Conservation (phyloP, 2,797 vertebrate genomes). For the Halcyon leucocephala region DNA sequence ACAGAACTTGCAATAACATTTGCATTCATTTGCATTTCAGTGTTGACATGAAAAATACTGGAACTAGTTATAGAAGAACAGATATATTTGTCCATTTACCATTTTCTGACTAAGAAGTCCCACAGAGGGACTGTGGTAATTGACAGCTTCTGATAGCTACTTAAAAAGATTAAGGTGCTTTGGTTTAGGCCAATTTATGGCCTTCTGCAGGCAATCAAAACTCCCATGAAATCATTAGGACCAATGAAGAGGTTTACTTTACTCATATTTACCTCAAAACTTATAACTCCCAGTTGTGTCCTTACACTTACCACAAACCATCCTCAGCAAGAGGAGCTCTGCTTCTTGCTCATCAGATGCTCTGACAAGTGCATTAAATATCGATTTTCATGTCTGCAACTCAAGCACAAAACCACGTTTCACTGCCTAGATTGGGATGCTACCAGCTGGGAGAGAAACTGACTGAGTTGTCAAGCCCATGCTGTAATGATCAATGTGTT, state of each 20-base stretch:
- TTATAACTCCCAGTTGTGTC: neutral
- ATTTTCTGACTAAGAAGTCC: neutral
- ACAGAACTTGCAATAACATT: neutral
- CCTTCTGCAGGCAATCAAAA: neutral
- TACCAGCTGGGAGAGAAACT: neutral
- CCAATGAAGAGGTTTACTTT: neutral
- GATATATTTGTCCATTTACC: neutral
- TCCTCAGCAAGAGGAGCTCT: neutral
- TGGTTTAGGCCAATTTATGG: neutral
- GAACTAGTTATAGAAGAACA: neutral
- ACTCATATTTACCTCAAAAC: neutral
- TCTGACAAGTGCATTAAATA: neutral
- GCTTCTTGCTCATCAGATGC: neutral
- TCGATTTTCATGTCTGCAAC: neutral
- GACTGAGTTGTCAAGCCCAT: neutral
- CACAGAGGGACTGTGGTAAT: neutral
- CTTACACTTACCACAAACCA: neutral
- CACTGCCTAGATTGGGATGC: neutral
- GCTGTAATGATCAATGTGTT: neutral
- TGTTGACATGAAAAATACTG: neutral
- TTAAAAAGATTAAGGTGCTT: neutral
- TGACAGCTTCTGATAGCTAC: neutral
- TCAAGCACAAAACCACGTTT: neutral
- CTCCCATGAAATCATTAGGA: neutral
- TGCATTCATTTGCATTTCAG: constrained; percentile 17